phyloP scores from a whole-genome alignment of 2,888 invertebrate genomes.

The Melolontha melolontha region DNA sequence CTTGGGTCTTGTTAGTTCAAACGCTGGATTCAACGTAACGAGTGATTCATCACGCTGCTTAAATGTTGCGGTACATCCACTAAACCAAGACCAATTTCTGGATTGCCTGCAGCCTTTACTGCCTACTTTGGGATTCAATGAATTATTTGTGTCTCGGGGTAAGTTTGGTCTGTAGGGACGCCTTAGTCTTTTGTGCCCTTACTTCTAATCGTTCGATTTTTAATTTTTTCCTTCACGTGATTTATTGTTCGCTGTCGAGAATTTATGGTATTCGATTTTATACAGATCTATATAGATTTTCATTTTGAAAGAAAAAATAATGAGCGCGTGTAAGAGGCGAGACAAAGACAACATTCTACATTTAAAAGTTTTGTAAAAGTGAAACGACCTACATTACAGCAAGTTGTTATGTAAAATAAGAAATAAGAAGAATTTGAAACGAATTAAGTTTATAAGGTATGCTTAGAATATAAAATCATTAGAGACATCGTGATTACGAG shows the following conservation, averaged over 20 bases:
- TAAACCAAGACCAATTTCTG: conserved; percentile 50
- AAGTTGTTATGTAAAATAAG: too few species aligned
- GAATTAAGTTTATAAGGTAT: too few species aligned
- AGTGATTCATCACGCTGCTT: conserved; percentile 59
- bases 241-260: conserved; percentile 15
- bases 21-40: conserved; percentile 58
- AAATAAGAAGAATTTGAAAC: too few species aligned
- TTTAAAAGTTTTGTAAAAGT: too few species aligned
- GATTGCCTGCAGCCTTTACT: conserved; percentile 49
- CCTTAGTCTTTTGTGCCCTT: conserved; percentile 30
- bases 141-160: conserved; percentile 49
- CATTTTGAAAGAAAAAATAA: conserved; percentile 2
- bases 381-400: too few species aligned
- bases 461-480: too few species aligned
- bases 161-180: conserved; percentile 40
- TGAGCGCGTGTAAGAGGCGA: too few species aligned
- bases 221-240: conserved; percentile 24
- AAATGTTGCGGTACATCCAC: conserved; percentile 43
- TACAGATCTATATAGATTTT: conserved; percentile 10
- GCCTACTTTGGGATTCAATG: conserved; percentile 49
- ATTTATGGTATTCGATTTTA: conserved; percentile 23
- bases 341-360: too few species aligned
- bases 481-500: too few species aligned
- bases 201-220: conserved; percentile 34
- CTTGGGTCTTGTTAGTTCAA: conserved; percentile 55